Base-by-base conservation (phyloP, 2,888 invertebrate species). In the Synergus laeviventris region DNA sequence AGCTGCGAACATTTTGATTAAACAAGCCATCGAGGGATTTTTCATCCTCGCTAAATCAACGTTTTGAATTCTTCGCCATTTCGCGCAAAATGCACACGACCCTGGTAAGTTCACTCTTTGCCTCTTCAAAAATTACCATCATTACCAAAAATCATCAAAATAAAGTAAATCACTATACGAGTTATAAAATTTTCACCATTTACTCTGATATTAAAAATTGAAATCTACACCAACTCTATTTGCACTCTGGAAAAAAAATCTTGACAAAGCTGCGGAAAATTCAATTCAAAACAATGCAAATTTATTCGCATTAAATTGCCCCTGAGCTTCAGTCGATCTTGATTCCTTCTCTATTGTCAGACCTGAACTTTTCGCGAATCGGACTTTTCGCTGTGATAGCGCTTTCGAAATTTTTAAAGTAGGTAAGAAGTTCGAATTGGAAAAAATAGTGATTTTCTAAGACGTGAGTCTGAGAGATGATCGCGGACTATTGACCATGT, bases 401-500 rank as follows among this genome's bases (percentile, higher is more conserved):
- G 49, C 8, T n/a, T 49, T n/a, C 7, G 1, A 49, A 49, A 49
- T 49, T 8, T 49, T 8, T 8, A 49, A 49, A n/a, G 16, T 1
- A 60, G 31, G 16, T 4, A 8, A 31, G 60, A 2, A 64, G 1
- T 21, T 21, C 14, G 5, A 21, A 56, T 31, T 7, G n/a, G n/a
- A 1, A 60, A 73, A 54, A 54, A 61, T 64, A 75, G 64, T 54
- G 45, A 76, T 62, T 73, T 59, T 18, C 3, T 12, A 56, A 39
- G 73, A 73, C 31, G 21, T 31, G 38, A 74, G 38, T 45, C 21
- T 45, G 16, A 45, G 42, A 45, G 66, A 76, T 66, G 38, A 73
- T 75, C 49, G 45, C 36, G 38, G 39, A 76, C 78, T 86, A 85
- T 85, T 85, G 84, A 85, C 85, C 82, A 74, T 18, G 64, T 79